phyloP scores from a whole-genome alignment of 2,113 vertebrate species.

The Thomomys bottae region DNA sequence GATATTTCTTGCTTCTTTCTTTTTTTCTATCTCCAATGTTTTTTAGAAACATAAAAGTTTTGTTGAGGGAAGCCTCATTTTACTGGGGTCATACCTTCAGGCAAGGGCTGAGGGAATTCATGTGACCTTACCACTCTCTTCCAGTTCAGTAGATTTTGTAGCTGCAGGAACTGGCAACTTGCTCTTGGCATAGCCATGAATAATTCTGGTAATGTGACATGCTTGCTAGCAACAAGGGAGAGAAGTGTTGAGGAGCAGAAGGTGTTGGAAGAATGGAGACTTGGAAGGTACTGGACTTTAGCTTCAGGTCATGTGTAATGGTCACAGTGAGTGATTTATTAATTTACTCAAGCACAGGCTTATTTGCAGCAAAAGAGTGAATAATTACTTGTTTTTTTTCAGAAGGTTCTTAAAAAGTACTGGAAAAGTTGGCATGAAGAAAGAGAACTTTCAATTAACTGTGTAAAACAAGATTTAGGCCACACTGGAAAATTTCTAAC shows the following conservation, averaged over 20 bases:
- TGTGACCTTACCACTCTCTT: slow-evolving; percentile 36
- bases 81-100: neutral
- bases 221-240: neutral
- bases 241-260: neutral
- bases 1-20: neutral
- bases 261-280: neutral
- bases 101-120: slow-evolving; percentile 34
- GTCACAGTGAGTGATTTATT: slow-evolving; percentile 48
- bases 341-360: slow-evolving; percentile 46
- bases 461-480: slow-evolving; percentile 8
- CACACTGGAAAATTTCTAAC: neutral
- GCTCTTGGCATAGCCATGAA: slow-evolving; percentile 38
- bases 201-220: neutral
- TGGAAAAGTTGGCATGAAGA: slow-evolving; percentile 16
- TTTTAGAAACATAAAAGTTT: neutral
- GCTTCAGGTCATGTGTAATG: slow-evolving; percentile 11
- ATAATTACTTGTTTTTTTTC: slow-evolving; percentile 40
- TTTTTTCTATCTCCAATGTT: neutral
- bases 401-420: slow-evolving; percentile 22
- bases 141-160: slow-evolving; percentile 50
- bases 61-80: slow-evolving; percentile 37
- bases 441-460: slow-evolving; percentile 9
- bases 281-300: slow-evolving; percentile 27
- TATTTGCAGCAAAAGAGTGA: slow-evolving; percentile 44
- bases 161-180: slow-evolving; percentile 26